Base-by-base conservation (phyloP, 2,797 vertebrate genomes). In the Brachyalestes nurse region DNA sequence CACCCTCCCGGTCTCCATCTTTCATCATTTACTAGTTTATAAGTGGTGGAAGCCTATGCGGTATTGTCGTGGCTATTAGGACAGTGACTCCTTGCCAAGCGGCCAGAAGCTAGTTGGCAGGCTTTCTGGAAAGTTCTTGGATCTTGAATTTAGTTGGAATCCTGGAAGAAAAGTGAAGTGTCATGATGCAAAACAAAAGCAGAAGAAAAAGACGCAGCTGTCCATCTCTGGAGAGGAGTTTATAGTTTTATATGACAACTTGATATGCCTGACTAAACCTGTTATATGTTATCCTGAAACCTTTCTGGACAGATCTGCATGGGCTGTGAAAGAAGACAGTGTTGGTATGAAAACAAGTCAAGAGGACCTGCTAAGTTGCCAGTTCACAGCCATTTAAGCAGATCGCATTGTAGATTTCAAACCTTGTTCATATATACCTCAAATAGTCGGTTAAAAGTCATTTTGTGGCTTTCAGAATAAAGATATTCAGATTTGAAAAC, bases 61-160 rank as follows among this genome's bases (percentile, higher is more conserved):
- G 83, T 87, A 84, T 86, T 87, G 81, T 87, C 76, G 69, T 82
- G 81, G 79, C 84, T 88, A 80, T 87, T 86, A 82, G 67, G 64
- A 75, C 53, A 62, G 42, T 40, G 75, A 74, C 72, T 76, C 73
- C 55, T 78, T 82, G 82, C 84, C 87, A 84, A 83, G 79, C 73
- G 77, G 77, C 83, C 84, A 86, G 81, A 85, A 83, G 79, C 86
- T 83, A 74, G 82, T 83, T 87, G 85, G 85, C 87, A 78, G 76
- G 17, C 42, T 73, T 70, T 65, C 82, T 88, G 85, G 85, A 88
- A 88, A 88, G 69, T 88, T 86, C 57, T 83, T 82, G 85, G 81
- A 75, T 79, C 83, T 69, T 70, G 42, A 72, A 81, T 82, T 73
- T 83, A 82, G 55, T 83, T 85, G 85, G 69, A 86, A 80, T 69